Percentiles rank a stretch among this genome's conserved stretches.
phyloP scores from a whole-genome alignment of 2,888 invertebrate species.

The Heliconius erato region DNA sequence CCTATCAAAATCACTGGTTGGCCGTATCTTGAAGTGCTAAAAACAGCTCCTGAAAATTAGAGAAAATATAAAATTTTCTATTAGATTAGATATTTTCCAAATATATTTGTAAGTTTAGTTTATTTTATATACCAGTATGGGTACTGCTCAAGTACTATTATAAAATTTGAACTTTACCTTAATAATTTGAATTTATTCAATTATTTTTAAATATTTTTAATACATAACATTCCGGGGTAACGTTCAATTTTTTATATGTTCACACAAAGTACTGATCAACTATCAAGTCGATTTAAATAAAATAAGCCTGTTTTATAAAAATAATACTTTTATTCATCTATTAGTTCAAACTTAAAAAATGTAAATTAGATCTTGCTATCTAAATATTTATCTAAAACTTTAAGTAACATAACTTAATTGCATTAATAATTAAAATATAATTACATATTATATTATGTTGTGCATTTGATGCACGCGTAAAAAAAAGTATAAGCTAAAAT shows the following conservation, averaged over 20 bases:
- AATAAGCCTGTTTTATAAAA: slow-evolving; percentile 1
- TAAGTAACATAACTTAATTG: neutral
- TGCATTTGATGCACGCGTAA: too few species aligned
- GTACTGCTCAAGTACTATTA: too few species aligned
- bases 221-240: neutral
- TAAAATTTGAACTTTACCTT: too few species aligned
- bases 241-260: neutral
- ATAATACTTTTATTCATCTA: neutral
- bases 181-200: too few species aligned
- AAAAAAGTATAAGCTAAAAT: too few species aligned
- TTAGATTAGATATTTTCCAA: too few species aligned
- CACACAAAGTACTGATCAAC: neutral
- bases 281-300: neutral
- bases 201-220: neutral
- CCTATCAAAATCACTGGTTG: slow-evolving; percentile 56
- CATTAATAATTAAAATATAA: neutral
- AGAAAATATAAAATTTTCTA: slow-evolving; percentile 16
- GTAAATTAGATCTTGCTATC: neutral
- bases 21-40: slow-evolving; percentile 51
- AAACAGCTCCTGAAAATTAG: slow-evolving; percentile 43
- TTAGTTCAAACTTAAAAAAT: neutral
- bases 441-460: neutral
- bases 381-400: neutral
- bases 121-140: neutral
- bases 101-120: neutral